These are phyloP conservation scores for Drosophila ohnishii DNA, from an alignment of 1,140 invertebrate genomes.

Conservation along the genomic window DNA sequence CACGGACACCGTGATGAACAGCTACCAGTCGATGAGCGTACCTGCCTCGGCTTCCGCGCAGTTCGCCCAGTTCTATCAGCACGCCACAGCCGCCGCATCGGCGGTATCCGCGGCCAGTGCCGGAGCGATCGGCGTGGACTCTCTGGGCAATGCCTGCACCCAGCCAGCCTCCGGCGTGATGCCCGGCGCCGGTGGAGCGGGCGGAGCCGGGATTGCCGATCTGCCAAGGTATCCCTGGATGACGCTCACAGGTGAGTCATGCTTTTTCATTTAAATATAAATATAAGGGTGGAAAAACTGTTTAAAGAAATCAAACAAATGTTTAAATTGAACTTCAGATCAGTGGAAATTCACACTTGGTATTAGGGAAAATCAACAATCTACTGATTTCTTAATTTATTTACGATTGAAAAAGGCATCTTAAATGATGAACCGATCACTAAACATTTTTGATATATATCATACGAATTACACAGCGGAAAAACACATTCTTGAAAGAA, in stretches of 20 bases:
- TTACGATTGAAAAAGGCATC: neutral
- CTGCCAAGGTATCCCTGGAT: conserved; percentile 98
- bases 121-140: conserved; percentile 83
- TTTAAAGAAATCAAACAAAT: neutral
- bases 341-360: neutral
- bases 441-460: neutral
- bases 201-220: conserved; percentile 88
- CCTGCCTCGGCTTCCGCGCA: conserved; percentile 80
- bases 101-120: conserved; percentile 85
- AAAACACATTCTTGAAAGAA: conserved; percentile 1
- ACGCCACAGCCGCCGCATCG: conserved; percentile 87
- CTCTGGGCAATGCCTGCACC: conserved; percentile 83
- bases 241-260: conserved; percentile 93
- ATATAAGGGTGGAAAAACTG: neutral
- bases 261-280: neutral
- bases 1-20: conserved; percentile 83
- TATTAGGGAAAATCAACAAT: neutral
- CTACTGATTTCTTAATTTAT: neutral
- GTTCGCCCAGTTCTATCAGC: conserved; percentile 94
- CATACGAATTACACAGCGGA: conserved; percentile 10
- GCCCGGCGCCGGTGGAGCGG: conserved; percentile 84
- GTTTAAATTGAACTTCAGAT: neutral
- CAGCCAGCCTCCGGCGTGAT: conserved; percentile 85
- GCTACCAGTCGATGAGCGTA: conserved; percentile 83
- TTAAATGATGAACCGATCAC: neutral